phyloP scores from a whole-genome alignment of 2,888 invertebrate genomes.

The Rhopalosiphum nymphaeae region DNA sequence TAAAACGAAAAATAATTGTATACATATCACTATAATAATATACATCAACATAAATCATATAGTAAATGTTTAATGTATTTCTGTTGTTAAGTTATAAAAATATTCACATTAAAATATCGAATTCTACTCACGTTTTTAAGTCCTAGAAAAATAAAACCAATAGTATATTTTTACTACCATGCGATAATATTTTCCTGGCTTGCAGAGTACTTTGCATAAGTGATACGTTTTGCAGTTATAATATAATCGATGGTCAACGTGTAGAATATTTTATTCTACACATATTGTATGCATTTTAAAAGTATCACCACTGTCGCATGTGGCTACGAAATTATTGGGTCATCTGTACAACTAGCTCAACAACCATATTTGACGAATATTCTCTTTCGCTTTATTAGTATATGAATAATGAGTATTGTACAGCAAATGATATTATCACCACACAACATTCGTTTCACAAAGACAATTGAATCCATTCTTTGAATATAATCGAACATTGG shows the following conservation, averaged over 20 bases:
- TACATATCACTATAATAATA: neutral
- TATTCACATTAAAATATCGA: neutral
- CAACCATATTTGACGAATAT: neutral
- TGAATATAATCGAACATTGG: slow-evolving; percentile 11
- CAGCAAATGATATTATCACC: neutral
- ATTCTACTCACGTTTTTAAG: neutral
- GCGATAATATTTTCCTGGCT: neutral
- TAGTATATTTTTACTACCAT: neutral
- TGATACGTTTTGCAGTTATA: neutral
- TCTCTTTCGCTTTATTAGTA: neutral
- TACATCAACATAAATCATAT: neutral
- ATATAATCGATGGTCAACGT: neutral
- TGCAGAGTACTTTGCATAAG: neutral
- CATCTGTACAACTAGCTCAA: neutral
- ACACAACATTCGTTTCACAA: neutral
- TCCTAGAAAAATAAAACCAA: neutral
- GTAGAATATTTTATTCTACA: neutral
- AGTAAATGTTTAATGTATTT: neutral
- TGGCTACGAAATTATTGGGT: neutral
- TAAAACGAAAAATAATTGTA: neutral
- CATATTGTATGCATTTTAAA: neutral
- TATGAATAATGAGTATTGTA: neutral
- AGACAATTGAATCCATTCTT: neutral
- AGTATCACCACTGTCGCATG: neutral
- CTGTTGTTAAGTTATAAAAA: neutral